Percentiles rank a stretch among this genome's conserved stretches.
These are phyloP conservation scores for Phyllostomus hastatus DNA, from an alignment of 2,113 vertebrate genomes.

Conservation along the genomic window DNA sequence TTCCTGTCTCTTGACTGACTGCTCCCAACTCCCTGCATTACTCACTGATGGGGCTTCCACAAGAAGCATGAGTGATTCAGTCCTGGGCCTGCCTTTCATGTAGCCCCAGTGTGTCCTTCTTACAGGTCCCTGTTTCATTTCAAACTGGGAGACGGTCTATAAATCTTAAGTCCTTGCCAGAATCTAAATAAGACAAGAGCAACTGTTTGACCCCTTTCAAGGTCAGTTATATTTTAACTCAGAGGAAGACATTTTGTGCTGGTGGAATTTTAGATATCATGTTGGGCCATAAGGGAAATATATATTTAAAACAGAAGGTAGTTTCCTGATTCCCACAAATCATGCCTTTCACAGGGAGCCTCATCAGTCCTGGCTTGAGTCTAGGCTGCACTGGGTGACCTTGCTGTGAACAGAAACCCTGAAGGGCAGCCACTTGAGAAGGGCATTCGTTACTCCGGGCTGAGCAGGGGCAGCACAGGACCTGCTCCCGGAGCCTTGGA, in stretches of 20 bases:
- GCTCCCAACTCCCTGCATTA: rapidly evolving
- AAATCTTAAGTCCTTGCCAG: background rate
- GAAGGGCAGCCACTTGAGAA: background rate
- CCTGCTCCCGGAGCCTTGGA: background rate
- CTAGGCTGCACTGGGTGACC: background rate
- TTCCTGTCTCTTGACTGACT: background rate
- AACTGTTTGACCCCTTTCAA: background rate
- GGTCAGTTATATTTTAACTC: background rate
- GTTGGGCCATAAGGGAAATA: background rate
- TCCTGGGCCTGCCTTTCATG: background rate
- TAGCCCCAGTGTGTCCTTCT: background rate
- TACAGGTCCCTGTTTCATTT: background rate
- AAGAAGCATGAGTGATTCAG: background rate
- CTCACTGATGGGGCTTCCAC: too few relatives aligned
- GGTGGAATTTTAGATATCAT: background rate
- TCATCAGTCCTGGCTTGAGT: rapidly evolving
- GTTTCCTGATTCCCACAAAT: background rate
- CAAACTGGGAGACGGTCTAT: background rate
- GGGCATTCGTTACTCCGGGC: background rate
- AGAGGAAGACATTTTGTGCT: background rate
- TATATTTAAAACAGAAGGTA: background rate
- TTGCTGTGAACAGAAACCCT: background rate
- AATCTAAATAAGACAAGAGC: background rate
- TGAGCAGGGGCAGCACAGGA: background rate
- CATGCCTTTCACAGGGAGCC: background rate